Percentiles rank a stretch among this genome's conserved stretches.
Evolutionary conservation across 2,797 vertebrate species (phyloP).

Genomic region (Leucoraja ocellata): DNA sequence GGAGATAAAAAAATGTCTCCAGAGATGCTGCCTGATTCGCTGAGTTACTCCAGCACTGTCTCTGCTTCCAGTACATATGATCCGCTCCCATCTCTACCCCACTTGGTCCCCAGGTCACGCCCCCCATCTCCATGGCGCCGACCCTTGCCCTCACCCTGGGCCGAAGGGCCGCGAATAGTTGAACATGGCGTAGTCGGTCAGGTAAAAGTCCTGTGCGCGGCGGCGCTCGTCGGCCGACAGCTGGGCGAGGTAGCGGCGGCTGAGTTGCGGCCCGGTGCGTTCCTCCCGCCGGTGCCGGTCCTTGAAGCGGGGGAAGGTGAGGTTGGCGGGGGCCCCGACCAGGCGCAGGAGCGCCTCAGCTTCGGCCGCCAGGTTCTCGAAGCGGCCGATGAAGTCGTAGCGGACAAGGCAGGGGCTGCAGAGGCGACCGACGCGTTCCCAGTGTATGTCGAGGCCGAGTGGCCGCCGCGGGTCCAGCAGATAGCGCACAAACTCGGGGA

Average conservation of each 20-base stretch:
- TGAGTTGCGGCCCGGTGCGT: constrained; percentile 73
- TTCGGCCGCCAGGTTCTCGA: constrained; percentile 89
- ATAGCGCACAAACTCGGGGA: constrained; percentile 87
- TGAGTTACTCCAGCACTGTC: background rate
- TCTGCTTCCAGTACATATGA: too few species aligned
- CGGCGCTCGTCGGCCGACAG: constrained; percentile 74
- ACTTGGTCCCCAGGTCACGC: background rate
- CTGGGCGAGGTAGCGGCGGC: constrained; percentile 79
- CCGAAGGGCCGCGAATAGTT: constrained; percentile 93
- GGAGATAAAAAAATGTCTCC: background rate
- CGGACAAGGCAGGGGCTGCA: constrained; percentile 89
- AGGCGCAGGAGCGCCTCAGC: constrained; percentile 78
- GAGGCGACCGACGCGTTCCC: constrained; percentile 81
- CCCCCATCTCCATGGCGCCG: too few species aligned
- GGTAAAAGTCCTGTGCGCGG: constrained; percentile 89
- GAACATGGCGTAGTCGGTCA: constrained; percentile 97
- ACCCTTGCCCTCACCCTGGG: background rate
- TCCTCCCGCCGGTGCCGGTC: constrained; percentile 80
- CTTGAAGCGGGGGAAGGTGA: constrained; percentile 85
- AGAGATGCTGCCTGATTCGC: background rate
- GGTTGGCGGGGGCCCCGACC: constrained; percentile 70
- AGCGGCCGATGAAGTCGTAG: constrained; percentile 90
- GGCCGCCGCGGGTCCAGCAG: constrained; percentile 85
- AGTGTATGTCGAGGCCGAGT: constrained; percentile 94
- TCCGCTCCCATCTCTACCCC: background rate